Base-by-base conservation (phyloP, 30 jellyfish, hydroid and myxozoan species). In the Clytia hemisphaerica region DNA sequence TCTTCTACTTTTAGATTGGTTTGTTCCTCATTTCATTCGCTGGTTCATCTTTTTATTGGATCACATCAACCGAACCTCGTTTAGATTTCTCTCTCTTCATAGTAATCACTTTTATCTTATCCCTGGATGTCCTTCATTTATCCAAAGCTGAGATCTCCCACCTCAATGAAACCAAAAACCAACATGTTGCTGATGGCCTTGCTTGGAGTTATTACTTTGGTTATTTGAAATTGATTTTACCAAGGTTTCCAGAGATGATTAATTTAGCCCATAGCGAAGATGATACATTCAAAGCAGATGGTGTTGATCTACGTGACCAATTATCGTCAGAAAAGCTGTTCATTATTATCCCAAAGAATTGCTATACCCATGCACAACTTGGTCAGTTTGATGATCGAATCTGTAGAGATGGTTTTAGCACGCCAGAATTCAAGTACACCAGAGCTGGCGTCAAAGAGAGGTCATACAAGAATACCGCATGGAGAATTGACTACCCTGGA, bases 161-260 rank as follows among this genome's bases (percentile, higher is more conserved):
- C 28, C 34, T 75, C 58, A 83, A 53, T 49, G 95, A 76, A 69
- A 47, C 49, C 6, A 67, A 72, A 51, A 75, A 55, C 36, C 75
- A 83, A 44, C 70, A 83, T 76, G 79, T 83, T 60, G 95, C 95
- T 18, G 87, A 58, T 37, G 95, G 95, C 40, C 26, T 83, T 30
- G 95, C 95, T 0, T 75, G 95, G 95, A 76, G 95, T 25, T 83
- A 45, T 57, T 83, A 83, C 55, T 83, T 67, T 83, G 95, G 95
- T 1, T 83, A 83, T 55, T 62, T 83, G 50, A 75, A 83, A 65
- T 44, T 69, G 59, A 63, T 72, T 15, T 66, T 83, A n/a, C 95
- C 95, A 3, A 40, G 67, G 31, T 42, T 76, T 47, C 33, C 58
- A 37, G 76, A 45, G 14, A 48, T 48, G n/a, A 28, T 83, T 37